A percentile compares a stretch with the other conserved stretches of the same genome.
phyloP scores from a whole-genome alignment of 2,113 vertebrate species.

The Archilochus colubris region DNA sequence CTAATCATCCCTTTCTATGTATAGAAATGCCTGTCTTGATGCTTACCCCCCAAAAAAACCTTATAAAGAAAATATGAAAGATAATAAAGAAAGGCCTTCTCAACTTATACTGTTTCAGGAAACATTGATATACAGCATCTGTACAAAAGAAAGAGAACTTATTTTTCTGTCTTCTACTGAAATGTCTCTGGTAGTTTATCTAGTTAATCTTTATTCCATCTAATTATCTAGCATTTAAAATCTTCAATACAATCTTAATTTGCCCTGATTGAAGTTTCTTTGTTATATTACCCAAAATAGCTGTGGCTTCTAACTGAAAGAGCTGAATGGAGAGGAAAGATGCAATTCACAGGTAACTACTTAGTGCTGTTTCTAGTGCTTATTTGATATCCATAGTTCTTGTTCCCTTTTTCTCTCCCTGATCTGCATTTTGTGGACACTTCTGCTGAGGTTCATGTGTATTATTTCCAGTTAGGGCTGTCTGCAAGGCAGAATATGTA shows the following conservation, averaged over 20 bases:
- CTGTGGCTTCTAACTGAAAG: not conserved
- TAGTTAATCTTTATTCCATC: not conserved
- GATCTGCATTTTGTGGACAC: not conserved
- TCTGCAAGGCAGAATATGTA: not conserved
- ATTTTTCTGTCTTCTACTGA: not conserved
- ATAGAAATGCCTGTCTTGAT: not conserved
- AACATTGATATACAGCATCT: not conserved
- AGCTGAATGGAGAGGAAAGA: not conserved
- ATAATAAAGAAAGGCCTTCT: not conserved
- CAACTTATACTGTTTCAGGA: not conserved
- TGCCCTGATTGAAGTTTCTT: not conserved
- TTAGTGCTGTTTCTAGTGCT: not conserved
- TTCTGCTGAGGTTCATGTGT: not conserved
- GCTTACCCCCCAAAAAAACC: not conserved
- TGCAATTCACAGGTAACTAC: not conserved
- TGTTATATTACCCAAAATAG: not conserved
- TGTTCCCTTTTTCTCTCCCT: not conserved
- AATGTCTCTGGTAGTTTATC: not conserved
- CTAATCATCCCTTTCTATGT: not conserved
- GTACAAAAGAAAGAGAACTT: not conserved
- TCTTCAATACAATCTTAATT: not conserved
- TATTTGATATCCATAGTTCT: not conserved
- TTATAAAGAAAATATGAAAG: not conserved
- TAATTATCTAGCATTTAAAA: not conserved
- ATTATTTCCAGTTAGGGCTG: not conserved